These are phyloP conservation scores for Sinocyclocheilus anshuiensis DNA, from an alignment of 2,113 vertebrate genomes.

Conservation along the genomic window DNA sequence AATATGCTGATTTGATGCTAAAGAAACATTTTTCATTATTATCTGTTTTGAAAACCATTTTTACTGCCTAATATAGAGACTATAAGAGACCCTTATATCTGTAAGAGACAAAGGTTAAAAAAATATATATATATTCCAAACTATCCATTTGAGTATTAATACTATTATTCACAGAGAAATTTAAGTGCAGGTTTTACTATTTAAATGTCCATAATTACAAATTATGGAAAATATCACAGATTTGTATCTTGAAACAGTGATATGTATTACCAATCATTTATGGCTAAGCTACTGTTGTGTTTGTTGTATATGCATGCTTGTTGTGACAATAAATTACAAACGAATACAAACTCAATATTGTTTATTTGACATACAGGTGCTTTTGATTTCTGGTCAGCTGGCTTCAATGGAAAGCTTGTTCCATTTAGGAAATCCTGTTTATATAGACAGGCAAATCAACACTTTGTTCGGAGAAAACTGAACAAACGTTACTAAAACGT, in stretches of 20 bases:
- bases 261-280: neutral
- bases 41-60: too few relatives aligned
- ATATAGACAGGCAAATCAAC: constrained; percentile 67
- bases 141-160: neutral
- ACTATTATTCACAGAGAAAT: neutral
- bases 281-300: neutral
- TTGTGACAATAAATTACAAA: constrained; percentile 52
- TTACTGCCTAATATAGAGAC: too few relatives aligned
- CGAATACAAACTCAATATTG: constrained; percentile 76
- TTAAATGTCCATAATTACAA: neutral
- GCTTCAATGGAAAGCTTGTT: constrained; percentile 69
- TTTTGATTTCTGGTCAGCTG: constrained; percentile 73
- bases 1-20: too few relatives aligned
- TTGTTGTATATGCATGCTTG: neutral
- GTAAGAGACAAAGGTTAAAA: too few relatives aligned
- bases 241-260: neutral
- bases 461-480: constrained; percentile 60
- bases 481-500: constrained; percentile 56
- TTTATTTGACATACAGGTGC: constrained; percentile 82
- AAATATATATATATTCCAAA: too few relatives aligned
- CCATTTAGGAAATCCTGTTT: constrained; percentile 57
- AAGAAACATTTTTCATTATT: too few relatives aligned
- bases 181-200: neutral
- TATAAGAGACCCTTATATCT: too few relatives aligned
- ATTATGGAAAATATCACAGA: neutral